A percentile compares a stretch with the other conserved stretches of the same genome.
Evolutionary conservation across 2,797 vertebrate species (phyloP).

Genomic region (Cyclopterus lumpus): DNA sequence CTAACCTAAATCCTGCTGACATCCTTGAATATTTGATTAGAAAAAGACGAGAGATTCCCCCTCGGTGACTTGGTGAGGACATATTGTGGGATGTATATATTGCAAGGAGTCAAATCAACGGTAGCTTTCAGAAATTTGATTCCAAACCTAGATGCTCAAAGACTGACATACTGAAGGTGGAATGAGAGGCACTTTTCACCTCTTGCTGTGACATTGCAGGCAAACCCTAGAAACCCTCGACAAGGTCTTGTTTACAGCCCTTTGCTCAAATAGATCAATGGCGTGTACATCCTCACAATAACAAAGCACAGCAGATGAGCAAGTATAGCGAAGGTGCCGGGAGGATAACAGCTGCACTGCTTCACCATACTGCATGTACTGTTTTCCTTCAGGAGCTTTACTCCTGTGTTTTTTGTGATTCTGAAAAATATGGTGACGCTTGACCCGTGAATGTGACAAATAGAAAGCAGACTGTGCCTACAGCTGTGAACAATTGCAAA

Average conservation of each 20-base stretch:
- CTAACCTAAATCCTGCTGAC: background rate
- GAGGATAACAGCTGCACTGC: constrained; percentile 49
- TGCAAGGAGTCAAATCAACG: constrained; percentile 43
- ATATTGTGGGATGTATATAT: constrained; percentile 29
- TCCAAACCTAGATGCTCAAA: constrained; percentile 14
- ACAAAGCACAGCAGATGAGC: constrained; percentile 43
- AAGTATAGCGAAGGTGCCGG: constrained; percentile 8
- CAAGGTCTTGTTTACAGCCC: constrained; percentile 44
- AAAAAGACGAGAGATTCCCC: background rate
- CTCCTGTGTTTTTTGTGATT: constrained; percentile 61
- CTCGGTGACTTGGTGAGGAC: constrained; percentile 9
- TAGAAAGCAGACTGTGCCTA: constrained; percentile 71
- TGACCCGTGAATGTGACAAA: constrained; percentile 81
- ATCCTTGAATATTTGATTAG: background rate
- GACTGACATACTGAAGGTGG: background rate
- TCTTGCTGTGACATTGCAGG: constrained; percentile 48
- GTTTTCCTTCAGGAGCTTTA: constrained; percentile 43
- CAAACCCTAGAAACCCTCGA: constrained; percentile 48
- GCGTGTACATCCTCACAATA: constrained; percentile 27
- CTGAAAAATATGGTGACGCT: constrained; percentile 68
- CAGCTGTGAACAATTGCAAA: constrained; percentile 82
- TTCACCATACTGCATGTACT: constrained; percentile 57
- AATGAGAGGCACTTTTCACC: constrained; percentile 41
- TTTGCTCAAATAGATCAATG: constrained; percentile 49
- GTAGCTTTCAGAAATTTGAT: constrained; percentile 24